A percentile compares a stretch with the other conserved stretches of the same genome.
Conservation (phyloP, 2,797 vertebrate genomes). For the Anas acuta region DNA sequence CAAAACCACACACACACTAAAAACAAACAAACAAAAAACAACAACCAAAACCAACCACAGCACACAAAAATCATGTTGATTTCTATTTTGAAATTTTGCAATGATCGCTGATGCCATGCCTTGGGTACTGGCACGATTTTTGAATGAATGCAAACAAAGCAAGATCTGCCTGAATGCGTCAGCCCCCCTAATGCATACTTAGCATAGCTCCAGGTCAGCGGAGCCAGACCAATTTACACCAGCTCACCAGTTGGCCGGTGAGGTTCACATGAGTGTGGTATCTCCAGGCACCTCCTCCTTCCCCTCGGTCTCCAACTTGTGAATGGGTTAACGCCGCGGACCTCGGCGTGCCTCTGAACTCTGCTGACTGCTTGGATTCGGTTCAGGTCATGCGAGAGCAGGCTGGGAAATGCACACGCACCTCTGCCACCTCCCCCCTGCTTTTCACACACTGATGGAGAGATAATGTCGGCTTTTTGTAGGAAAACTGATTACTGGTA, state of each 20-base stretch:
- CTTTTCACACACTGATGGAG: neutral
- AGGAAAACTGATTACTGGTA: neutral
- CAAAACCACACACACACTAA: neutral
- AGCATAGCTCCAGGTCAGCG: constrained; percentile 53
- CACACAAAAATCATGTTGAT: neutral
- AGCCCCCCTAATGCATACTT: neutral
- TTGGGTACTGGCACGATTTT: neutral
- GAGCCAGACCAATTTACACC: constrained; percentile 44
- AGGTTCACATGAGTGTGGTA: neutral
- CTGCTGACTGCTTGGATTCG: neutral
- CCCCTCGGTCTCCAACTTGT: neutral
- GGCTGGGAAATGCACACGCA: neutral
- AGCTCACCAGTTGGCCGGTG: neutral
- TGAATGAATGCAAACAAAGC: constrained; percentile 51
- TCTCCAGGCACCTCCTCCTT: neutral
- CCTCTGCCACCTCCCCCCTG: neutral
- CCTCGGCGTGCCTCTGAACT: neutral
- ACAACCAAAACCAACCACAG: neutral
- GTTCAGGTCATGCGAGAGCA: neutral
- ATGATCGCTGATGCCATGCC: neutral
- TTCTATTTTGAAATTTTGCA: neutral
- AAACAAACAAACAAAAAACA: neutral
- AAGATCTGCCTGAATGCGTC: constrained; percentile 6
- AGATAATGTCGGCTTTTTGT: neutral
- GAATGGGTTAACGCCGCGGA: neutral